These are phyloP conservation scores for Cherax quadricarinatus DNA, from an alignment of 1,140 invertebrate species.

Conservation along the genomic window DNA sequence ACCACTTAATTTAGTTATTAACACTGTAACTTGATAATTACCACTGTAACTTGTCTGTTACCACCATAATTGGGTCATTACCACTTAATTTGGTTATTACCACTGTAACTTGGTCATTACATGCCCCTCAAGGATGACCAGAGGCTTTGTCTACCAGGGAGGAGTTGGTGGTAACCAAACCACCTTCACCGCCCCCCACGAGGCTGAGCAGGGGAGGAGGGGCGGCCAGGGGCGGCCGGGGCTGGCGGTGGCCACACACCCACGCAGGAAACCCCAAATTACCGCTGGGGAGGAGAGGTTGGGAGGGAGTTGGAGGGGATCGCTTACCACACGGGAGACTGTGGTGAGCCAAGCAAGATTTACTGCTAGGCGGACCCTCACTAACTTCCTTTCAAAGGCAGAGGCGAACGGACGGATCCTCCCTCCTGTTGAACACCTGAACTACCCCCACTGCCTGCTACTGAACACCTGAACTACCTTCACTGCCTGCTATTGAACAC, in stretches of 20 bases:
- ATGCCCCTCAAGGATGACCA: no score
- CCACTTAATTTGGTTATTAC: no score
- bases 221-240: neutral
- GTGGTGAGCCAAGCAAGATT: neutral
- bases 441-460: no score
- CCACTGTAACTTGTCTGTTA: no score
- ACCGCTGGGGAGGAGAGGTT: neutral
- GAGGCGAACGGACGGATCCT: neutral
- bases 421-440: neutral
- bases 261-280: conserved; percentile 25
- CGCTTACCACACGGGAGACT: neutral
- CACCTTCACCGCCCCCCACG: neutral
- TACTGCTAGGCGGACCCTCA: neutral
- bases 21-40: no score
- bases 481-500: no score
- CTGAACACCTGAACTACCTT: no score
- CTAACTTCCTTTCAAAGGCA: neutral
- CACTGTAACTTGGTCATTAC: no score
- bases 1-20: no score
- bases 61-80: no score
- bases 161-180: no score
- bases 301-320: neutral
- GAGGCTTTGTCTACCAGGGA: no score
- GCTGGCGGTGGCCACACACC: neutral
- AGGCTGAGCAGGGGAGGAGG: neutral